Conservation (phyloP, 2,888 invertebrate genomes). For the Herminia tarsipennalis region DNA sequence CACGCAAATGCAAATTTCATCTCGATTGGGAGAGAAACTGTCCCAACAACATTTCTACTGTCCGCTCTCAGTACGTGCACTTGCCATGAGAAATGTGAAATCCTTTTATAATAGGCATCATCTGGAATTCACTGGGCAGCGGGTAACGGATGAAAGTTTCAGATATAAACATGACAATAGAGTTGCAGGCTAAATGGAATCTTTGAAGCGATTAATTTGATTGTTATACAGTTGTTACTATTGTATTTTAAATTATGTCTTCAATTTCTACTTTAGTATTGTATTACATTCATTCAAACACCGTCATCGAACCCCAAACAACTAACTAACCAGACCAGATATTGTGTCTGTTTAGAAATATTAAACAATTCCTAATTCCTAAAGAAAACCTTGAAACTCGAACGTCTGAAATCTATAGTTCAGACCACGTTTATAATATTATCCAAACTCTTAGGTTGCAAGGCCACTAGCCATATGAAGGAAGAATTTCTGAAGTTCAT, state of each 20-base stretch:
- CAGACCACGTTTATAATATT: too few relatives aligned
- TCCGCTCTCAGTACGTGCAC: conserved; percentile 19
- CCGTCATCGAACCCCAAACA: too few relatives aligned
- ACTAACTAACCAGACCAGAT: too few relatives aligned
- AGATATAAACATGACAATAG: conserved; percentile 1
- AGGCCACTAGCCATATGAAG: too few relatives aligned
- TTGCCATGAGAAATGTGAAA: conserved; percentile 32
- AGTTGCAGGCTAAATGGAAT: background rate
- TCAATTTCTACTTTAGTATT: too few relatives aligned
- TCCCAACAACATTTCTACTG: conserved; percentile 46
- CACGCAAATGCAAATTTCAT: conserved; percentile 76
- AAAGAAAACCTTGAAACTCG: too few relatives aligned
- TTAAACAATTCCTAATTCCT: too few relatives aligned
- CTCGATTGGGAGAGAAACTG: conserved; percentile 67
- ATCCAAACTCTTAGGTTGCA: too few relatives aligned
- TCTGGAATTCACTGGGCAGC: conserved; percentile 14
- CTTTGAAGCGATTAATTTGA: background rate
- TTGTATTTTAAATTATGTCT: background rate
- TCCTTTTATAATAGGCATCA: conserved; percentile 36
- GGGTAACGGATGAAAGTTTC: conserved; percentile 4
- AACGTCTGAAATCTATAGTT: too few relatives aligned
- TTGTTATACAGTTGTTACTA: background rate
- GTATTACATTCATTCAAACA: too few relatives aligned
- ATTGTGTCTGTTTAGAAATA: too few relatives aligned
- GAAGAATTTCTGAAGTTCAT: too few relatives aligned